Conservation (phyloP, 2,113 vertebrate species). For the Boulengeromyrus knoepffleri region DNA sequence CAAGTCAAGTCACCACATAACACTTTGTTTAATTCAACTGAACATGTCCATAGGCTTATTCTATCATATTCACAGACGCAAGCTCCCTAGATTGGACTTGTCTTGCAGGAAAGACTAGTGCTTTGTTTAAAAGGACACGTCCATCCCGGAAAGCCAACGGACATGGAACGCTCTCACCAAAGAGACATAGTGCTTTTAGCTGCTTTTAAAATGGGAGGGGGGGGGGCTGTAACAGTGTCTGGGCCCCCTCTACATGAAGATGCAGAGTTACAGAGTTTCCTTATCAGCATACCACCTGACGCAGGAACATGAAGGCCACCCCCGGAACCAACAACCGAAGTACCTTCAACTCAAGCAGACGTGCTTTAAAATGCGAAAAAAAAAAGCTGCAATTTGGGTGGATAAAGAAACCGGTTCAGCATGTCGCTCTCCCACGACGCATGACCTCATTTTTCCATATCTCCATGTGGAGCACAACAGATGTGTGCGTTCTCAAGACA, state of each 20-base stretch:
- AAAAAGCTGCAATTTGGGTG: neutral
- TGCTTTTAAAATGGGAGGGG: neutral
- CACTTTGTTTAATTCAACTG: neutral
- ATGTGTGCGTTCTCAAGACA: conserved; percentile 26
- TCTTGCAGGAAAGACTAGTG: neutral
- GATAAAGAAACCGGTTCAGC: neutral
- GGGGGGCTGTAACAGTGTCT: neutral
- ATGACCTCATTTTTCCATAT: conserved; percentile 42
- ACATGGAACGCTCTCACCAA: neutral
- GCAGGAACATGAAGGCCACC: neutral
- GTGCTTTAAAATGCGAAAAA: neutral
- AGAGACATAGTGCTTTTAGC: neutral
- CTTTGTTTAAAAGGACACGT: conserved; percentile 8
- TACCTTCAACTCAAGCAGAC: neutral
- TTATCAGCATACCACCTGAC: neutral
- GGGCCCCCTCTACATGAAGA: neutral
- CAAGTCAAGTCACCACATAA: neutral
- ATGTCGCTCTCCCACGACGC: conserved; percentile 37
- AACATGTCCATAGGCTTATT: neutral
- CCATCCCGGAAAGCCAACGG: neutral
- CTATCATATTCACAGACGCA: neutral
- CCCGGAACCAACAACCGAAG: neutral
- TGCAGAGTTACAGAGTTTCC: neutral
- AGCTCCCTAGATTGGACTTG: neutral
- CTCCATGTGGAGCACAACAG: conserved; percentile 33